These are phyloP conservation scores for Syrmaticus mikado DNA, from an alignment of 2,113 vertebrate genomes.

Conservation along the genomic window DNA sequence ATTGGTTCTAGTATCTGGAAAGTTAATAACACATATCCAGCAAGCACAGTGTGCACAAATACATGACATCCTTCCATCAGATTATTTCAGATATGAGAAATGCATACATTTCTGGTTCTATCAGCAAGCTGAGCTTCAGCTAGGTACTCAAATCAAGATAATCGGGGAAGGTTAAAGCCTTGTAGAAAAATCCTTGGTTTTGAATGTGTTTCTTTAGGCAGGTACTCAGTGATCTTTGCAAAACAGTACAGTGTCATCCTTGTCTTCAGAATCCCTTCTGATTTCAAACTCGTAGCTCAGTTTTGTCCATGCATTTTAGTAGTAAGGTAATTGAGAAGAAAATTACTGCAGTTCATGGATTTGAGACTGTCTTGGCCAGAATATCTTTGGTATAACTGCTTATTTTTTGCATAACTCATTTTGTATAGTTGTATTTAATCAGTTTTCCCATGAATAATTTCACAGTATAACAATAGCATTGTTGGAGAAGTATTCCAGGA, in stretches of 20 bases:
- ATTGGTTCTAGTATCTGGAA: background rate
- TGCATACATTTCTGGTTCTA: background rate
- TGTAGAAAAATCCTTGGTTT: background rate
- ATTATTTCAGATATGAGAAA: background rate
- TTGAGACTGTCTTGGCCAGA: background rate
- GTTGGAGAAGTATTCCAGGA: background rate
- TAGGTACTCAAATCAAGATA: background rate
- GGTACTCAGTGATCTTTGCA: background rate
- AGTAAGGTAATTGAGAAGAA: background rate
- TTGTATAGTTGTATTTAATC: background rate
- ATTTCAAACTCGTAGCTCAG: background rate
- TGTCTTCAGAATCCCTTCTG: background rate
- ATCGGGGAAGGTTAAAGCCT: background rate
- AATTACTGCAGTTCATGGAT: background rate
- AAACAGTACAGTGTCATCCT: background rate
- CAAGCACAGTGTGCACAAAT: background rate
- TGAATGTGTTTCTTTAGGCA: accelerated
- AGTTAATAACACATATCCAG: background rate
- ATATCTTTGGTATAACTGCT: background rate
- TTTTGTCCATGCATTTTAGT: background rate
- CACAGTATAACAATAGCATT: background rate
- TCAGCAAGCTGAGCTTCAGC: background rate
- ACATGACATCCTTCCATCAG: background rate
- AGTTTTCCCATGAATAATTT: background rate
- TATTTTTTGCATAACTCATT: background rate